Percentiles rank a stretch among this genome's conserved stretches.
Conservation (phyloP, 2,888 invertebrate species). For the Gasteruption jaculator region DNA sequence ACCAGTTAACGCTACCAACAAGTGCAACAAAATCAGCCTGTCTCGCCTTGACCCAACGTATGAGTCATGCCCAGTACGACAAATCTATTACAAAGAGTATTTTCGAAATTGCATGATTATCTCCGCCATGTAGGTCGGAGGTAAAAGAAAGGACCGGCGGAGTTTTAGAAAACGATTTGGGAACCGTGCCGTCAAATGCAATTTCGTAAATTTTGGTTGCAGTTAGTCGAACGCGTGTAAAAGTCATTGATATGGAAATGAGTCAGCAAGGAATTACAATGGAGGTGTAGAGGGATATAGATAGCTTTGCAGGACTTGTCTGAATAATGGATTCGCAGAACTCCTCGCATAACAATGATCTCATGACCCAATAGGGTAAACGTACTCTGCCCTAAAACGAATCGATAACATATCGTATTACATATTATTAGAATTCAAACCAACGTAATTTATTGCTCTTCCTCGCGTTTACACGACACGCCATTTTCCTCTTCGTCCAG, state of each 20-base stretch:
- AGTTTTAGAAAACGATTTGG: constrained; percentile 22
- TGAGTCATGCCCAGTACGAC: no score
- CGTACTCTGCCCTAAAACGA: no score
- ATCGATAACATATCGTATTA: constrained; percentile 33
- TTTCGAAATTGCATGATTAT: constrained; percentile 4
- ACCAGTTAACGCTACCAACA: no score
- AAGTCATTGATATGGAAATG: constrained; percentile 49
- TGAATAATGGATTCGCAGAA: constrained; percentile 46
- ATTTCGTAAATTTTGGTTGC: constrained; percentile 32
- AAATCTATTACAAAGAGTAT: no score
- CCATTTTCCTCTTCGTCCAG: constrained; percentile 12
- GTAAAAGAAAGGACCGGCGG: background rate
- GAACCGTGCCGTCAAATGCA: constrained; percentile 33
- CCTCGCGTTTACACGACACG: constrained; percentile 14
- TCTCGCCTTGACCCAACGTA: no score
- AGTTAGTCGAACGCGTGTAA: constrained; percentile 25
- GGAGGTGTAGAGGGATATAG: constrained; percentile 39
- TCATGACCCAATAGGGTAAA: constrained; percentile 37
- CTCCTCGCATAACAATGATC: constrained; percentile 44
- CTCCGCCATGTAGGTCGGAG: background rate
- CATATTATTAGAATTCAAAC: no score
- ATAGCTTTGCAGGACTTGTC: constrained; percentile 37
- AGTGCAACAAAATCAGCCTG: no score
- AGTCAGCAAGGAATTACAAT: constrained; percentile 48
- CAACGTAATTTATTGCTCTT: constrained; percentile 11